Conservation (phyloP, 2,797 vertebrate species). For the Spinus olivaceus region DNA sequence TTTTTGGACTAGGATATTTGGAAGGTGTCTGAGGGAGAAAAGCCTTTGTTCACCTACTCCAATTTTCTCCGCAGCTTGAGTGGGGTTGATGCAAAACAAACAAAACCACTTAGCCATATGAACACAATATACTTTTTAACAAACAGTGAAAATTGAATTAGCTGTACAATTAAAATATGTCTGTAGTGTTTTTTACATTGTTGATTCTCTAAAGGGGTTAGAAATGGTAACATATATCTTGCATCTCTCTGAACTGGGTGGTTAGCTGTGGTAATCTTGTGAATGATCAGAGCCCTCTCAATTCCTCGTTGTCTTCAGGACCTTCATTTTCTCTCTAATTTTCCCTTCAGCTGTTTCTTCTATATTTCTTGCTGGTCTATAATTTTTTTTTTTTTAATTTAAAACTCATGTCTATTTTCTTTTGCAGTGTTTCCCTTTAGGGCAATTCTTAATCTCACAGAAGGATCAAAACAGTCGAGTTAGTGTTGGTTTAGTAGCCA, state of each 20-base stretch:
- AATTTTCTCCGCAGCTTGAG: background rate
- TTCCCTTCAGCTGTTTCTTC: slow-evolving; percentile 29
- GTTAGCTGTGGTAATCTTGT: background rate
- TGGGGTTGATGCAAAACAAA: background rate
- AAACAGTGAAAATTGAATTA: slow-evolving; percentile 5
- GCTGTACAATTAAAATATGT: background rate
- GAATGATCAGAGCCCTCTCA: slow-evolving; percentile 2
- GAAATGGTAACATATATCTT: background rate
- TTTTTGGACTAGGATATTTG: background rate
- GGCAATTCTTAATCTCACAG: slow-evolving; percentile 18
- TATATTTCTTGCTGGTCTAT: slow-evolving; percentile 1
- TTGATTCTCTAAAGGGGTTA: background rate
- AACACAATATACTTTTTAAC: background rate
- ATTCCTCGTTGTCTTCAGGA: background rate
- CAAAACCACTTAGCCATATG: background rate
- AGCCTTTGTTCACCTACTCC: background rate
- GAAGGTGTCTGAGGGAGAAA: background rate
- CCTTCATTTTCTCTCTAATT: slow-evolving; percentile 34
- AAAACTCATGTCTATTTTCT: background rate
- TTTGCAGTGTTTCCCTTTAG: background rate
- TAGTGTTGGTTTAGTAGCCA: slow-evolving; percentile 14
- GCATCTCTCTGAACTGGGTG: background rate
- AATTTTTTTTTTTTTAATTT: background rate
- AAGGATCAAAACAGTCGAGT: slow-evolving; percentile 25
- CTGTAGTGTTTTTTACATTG: background rate